Base-by-base conservation (phyloP, 2,888 invertebrate genomes). In the Drosophila birchii region DNA sequence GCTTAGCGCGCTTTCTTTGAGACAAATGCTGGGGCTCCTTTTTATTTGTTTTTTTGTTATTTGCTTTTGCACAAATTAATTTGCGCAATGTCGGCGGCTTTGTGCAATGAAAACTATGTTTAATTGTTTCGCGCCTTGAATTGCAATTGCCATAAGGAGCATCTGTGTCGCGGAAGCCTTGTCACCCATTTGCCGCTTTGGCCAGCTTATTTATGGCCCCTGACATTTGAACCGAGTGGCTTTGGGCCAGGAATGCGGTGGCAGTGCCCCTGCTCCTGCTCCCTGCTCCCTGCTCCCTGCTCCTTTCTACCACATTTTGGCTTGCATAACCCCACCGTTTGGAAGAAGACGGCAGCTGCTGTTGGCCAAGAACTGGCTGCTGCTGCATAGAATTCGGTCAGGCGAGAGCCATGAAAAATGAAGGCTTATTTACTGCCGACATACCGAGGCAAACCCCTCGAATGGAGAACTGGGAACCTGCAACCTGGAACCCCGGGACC, bases 341-440 rank as follows among this genome's bases (percentile, higher is more conserved):
- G 47, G 54, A 57, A 54, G 36, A 53, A 58, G 49, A 61, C 58
- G 53, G 60, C 51, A 51, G 58, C 58, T 60, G 76, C 68, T 62
- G 36, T 55, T 12, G 60, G 43, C 38, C 45, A 71, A 76, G 63
- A 86, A 86, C 78, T 56, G 68, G 82, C 74, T 67, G 82, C 72
- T n/a, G 38, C 16, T 29, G 75, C 86, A 73, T 64, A 87, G 88
- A 86, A 89, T 89, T 89, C 89, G 86, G 86, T 80, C 85, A 89
- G 75, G 51, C 58, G 66, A 67, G 57, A 83, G 86, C 76, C 83
- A 89, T 82, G 86, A 86, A 89, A 86, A 83, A 86, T 86, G 85
- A 89, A 86, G 86, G 89, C 86, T 88, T 86, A 89, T 87, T 86
- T 89, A 86, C 86, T 89, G 89, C 80, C 88, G 86, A 86, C 89